Percentiles rank a stretch among this genome's conserved stretches.
phyloP scores from a whole-genome alignment of 2,888 invertebrate genomes.

The Perizoma affinitatum region DNA sequence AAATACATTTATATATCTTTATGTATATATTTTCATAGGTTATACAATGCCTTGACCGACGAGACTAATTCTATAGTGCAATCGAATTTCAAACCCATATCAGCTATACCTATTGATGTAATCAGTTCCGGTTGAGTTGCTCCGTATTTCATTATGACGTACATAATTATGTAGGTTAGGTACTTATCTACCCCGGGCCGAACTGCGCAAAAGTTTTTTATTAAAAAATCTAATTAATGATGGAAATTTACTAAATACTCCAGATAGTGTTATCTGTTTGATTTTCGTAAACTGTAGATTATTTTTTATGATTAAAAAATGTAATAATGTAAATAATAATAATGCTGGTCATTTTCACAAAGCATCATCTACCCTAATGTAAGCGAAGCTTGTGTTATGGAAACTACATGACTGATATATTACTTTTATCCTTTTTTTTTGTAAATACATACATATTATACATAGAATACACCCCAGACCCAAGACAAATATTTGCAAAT shows the following conservation, averaged over 20 bases:
- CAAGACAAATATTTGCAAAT: too few species aligned
- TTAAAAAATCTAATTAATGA: slow-evolving; percentile 32
- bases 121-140: slow-evolving; percentile 46
- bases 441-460: too few species aligned
- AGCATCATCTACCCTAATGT: too few species aligned
- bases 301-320: neutral
- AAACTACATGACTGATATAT: too few species aligned
- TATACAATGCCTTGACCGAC: slow-evolving; percentile 2
- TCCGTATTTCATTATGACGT: slow-evolving; percentile 40
- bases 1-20: too few species aligned
- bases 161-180: slow-evolving; percentile 5
- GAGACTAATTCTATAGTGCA: slow-evolving; percentile 21
- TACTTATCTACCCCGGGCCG: slow-evolving; percentile 23
- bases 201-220: slow-evolving; percentile 51
- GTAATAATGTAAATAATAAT: too few species aligned
- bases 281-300: neutral
- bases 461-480: too few species aligned
- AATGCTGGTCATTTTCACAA: too few species aligned
- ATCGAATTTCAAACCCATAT: slow-evolving; percentile 26
- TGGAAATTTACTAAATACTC: slow-evolving; percentile 24
- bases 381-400: too few species aligned
- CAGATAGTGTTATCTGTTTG: slow-evolving; percentile 7
- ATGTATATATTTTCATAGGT: too few species aligned
- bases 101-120: slow-evolving; percentile 36
- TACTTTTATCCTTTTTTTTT: too few species aligned